Evolutionary conservation across 92 coral and sea anemone species (phyloP), one percentile per base, ranked within the genome.

Genomic region (Actinernus sp.): DNA sequence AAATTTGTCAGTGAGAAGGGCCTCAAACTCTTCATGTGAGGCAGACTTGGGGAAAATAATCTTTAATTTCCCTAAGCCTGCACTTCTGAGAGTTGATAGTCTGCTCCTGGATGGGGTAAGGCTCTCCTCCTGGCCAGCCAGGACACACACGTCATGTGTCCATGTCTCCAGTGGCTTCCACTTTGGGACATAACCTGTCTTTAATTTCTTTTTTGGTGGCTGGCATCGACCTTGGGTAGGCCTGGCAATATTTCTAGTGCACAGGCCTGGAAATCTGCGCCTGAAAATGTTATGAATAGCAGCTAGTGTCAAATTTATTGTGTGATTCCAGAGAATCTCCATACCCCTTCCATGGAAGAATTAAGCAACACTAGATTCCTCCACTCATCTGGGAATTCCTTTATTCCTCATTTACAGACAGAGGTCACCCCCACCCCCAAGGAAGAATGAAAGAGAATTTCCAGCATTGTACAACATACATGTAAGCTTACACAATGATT

Each of bases 41-140:
- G 80, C 87, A 22, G 61, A 69, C 54, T 70, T 79, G 29, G 86
- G 86, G 43, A 79, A 79, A 30, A 79, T 65, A 17, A 79, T 23
- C 25, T 79, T 80, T 63, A 64, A 56, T 51, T 71, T 80, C 26
- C 87, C 80, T n/a, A 80, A 41, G 44, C 87, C 80, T 31, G 80
- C 87, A 3, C 32, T 32, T 33, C 46, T 31, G 31, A 80, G 71
- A 16, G 22, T 30, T 17, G 53, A 73, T 71, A 70, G 29, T 56
- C 87, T 53, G 30, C 71, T 47, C 26, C 87, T 44, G 68, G 20
- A 48, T 4, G 87, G 87, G 30, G 87, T 53, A 39, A 2, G 2
- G 23, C 46, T 55, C 37, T 80, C 87, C 27, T 80, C 79, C 36
- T 68, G 54, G 38, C 59, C 54, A 17, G 60, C 86, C 59, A 79